phyloP scores from a whole-genome alignment of 1,140 invertebrate genomes.

The Cherax quadricarinatus region DNA sequence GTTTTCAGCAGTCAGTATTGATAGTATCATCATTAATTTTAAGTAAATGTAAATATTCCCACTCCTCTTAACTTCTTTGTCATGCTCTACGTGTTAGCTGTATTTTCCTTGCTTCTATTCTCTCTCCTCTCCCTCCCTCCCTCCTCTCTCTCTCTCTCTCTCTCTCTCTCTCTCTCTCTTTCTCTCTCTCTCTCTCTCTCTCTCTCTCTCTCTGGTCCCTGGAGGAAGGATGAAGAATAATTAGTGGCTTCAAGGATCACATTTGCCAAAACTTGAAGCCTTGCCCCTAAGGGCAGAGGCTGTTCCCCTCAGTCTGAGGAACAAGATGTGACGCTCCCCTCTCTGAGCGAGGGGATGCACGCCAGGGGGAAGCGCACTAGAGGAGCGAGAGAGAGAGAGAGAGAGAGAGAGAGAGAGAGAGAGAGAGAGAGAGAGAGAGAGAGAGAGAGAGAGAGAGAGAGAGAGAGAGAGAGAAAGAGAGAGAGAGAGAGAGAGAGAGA shows the following conservation, averaged over 20 bases:
- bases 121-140: neutral
- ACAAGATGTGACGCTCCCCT: neutral
- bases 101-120: neutral
- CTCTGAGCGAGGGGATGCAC: neutral
- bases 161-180: constrained; percentile 11
- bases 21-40: too few species aligned
- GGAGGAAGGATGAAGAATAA: too few species aligned
- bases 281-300: neutral
- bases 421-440: too few species aligned
- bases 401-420: too few species aligned
- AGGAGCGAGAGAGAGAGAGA: neutral
- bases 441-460: too few species aligned
- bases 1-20: too few species aligned
- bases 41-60: neutral
- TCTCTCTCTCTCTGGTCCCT: neutral
- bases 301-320: neutral
- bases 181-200: constrained; percentile 10
- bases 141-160: neutral
- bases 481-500: neutral
- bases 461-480: too few species aligned
- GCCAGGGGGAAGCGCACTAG: neutral
- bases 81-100: neutral
- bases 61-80: neutral
- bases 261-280: too few species aligned
- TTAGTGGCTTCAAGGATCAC: too few species aligned